These are phyloP conservation scores for Lutraria rhynchaena DNA, from an alignment of 1,140 invertebrate species.

Conservation along the genomic window DNA sequence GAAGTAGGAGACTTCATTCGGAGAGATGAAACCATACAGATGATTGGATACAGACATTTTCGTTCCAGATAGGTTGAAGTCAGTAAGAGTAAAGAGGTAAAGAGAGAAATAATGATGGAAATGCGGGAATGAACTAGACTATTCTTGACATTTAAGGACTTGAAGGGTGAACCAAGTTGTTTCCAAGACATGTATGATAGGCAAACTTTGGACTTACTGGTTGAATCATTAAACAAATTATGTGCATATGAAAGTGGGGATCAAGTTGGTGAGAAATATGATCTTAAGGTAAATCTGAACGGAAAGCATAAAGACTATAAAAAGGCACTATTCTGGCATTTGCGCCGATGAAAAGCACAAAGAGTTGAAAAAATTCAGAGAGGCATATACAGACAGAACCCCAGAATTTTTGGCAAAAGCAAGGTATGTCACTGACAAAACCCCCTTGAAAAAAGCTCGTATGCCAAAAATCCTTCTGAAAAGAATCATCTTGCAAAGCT, in stretches of 20 bases:
- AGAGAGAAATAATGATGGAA: constrained; percentile 22
- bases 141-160: constrained; percentile 30
- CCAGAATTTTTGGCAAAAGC: constrained; percentile 33
- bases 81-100: constrained; percentile 11
- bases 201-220: neutral
- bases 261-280: neutral
- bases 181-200: constrained; percentile 23
- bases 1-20: constrained; percentile 29
- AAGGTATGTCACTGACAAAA: constrained; percentile 20
- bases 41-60: constrained; percentile 37
- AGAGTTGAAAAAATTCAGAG: constrained; percentile 16
- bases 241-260: neutral
- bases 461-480: constrained; percentile 23
- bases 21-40: constrained; percentile 2
- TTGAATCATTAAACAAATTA: constrained; percentile 24
- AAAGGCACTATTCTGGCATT: constrained; percentile 9
- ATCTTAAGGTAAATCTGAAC: neutral
- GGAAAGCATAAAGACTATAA: neutral
- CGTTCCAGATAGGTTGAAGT: constrained; percentile 1
- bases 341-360: constrained; percentile 23
- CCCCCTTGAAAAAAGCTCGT: constrained; percentile 46
- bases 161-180: neutral
- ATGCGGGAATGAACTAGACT: constrained; percentile 21
- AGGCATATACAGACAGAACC: constrained; percentile 10
- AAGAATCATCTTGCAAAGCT: constrained; percentile 32